Percentiles rank a stretch among this genome's conserved stretches.
Conservation (phyloP, 2,797 vertebrate genomes). For the Muraenolepis orangiensis region DNA sequence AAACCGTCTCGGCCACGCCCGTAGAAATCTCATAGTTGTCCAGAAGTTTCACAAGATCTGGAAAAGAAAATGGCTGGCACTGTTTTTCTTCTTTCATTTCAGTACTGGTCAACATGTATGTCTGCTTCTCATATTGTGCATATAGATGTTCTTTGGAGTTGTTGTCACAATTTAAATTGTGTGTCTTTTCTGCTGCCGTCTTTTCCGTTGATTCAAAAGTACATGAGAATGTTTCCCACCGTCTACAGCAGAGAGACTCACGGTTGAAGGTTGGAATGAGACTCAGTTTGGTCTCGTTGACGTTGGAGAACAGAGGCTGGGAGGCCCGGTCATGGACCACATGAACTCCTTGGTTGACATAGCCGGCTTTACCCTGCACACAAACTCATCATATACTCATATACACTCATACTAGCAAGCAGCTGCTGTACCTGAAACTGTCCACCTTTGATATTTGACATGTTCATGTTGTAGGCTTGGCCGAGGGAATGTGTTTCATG, state of each 20-base stretch:
- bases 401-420: too few relatives aligned
- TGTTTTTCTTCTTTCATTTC: neutral
- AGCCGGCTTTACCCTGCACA: slow-evolving; percentile 74
- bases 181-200: neutral
- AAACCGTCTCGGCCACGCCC: slow-evolving; percentile 76
- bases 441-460: too few relatives aligned
- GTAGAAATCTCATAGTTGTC: slow-evolving; percentile 85
- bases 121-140: neutral
- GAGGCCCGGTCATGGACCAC: slow-evolving; percentile 68
- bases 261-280: slow-evolving; percentile 72
- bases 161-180: too few relatives aligned
- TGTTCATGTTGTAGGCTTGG: too few relatives aligned
- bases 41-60: slow-evolving; percentile 79
- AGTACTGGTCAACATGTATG: neutral
- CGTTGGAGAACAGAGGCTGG: slow-evolving; percentile 72
- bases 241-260: slow-evolving; percentile 51
- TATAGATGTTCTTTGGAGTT: neutral
- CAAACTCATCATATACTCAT: too few relatives aligned
- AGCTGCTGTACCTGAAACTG: too few relatives aligned
- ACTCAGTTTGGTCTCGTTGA: slow-evolving; percentile 70
- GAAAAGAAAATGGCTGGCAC: slow-evolving; percentile 11
- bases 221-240: neutral
- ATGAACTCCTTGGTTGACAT: slow-evolving; percentile 63
- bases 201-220: neutral
- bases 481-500: too few relatives aligned